Evolutionary conservation across 2,888 invertebrate species (phyloP).

Genomic region (Thelaira solivaga): DNA sequence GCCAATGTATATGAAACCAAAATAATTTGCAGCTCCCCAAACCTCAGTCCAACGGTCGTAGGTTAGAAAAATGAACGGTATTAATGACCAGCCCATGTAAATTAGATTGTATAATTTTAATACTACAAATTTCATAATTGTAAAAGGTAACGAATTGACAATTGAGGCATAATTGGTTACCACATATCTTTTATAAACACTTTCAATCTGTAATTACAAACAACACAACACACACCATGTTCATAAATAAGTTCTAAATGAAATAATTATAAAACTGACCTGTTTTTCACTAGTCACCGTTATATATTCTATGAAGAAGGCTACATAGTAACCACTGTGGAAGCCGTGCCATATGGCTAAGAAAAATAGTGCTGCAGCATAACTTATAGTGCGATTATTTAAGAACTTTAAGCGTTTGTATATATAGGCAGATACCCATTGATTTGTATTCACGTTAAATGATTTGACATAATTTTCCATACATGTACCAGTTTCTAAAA

Average conservation of each 20-base stretch:
- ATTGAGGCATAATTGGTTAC: slow-evolving; percentile 67
- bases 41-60: slow-evolving; percentile 83
- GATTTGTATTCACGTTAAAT: slow-evolving; percentile 97
- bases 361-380: slow-evolving; percentile 88
- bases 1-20: slow-evolving; percentile 83
- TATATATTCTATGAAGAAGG: slow-evolving; percentile 94
- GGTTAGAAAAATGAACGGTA: slow-evolving; percentile 85
- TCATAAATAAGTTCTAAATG: not conserved
- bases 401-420: slow-evolving; percentile 96
- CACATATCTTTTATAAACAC: slow-evolving; percentile 67
- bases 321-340: slow-evolving; percentile 94
- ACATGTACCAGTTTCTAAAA: slow-evolving; percentile 89
- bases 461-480: slow-evolving; percentile 92
- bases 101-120: slow-evolving; percentile 86
- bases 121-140: slow-evolving; percentile 79
- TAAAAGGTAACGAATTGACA: slow-evolving; percentile 67
- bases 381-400: slow-evolving; percentile 88
- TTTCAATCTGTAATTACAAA: slow-evolving; percentile 66
- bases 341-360: slow-evolving; percentile 98
- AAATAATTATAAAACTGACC: slow-evolving; percentile 77
- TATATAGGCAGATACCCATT: slow-evolving; percentile 94
- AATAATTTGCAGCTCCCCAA: slow-evolving; percentile 82
- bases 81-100: slow-evolving; percentile 90
- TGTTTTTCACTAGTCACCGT: slow-evolving; percentile 92
- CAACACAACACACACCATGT: not conserved